Percentiles rank a stretch among this genome's conserved stretches.
These are phyloP conservation scores for Caenorhabditis drosophilae DNA, from an alignment of 2,888 invertebrate genomes.

Conservation along the genomic window DNA sequence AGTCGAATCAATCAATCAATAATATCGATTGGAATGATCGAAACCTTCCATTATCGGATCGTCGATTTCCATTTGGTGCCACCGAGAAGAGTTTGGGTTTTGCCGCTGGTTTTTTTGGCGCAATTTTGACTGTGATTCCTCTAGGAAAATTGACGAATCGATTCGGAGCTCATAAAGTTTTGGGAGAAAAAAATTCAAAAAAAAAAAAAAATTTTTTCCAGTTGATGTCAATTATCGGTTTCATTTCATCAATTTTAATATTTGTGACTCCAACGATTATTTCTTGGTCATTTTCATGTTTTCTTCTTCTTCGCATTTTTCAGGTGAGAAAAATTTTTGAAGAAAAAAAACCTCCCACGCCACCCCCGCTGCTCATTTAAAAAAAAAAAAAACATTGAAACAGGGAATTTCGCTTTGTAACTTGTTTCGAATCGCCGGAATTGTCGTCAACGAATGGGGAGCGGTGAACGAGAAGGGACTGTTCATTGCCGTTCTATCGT, in stretches of 20 bases:
- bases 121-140: constrained; percentile 48
- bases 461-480: constrained; percentile 48
- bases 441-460: constrained; percentile 55
- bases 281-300: constrained; percentile 38
- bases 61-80: constrained; percentile 44
- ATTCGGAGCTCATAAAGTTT: constrained; percentile 44
- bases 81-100: constrained; percentile 46
- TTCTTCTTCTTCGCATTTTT: constrained; percentile 38
- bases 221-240: constrained; percentile 42
- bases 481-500: constrained; percentile 53
- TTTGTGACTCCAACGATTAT: constrained; percentile 37
- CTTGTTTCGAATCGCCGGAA: constrained; percentile 55
- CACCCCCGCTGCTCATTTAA: too few relatives aligned
- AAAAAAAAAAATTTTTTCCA: constrained; percentile 4
- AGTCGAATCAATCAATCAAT: constrained; percentile 14
- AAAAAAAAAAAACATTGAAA: too few relatives aligned
- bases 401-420: constrained; percentile 55
- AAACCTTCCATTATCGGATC: constrained; percentile 41
- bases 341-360: too few relatives aligned
- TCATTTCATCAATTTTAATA: constrained; percentile 33
- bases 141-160: constrained; percentile 30
- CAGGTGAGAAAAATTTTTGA: too few relatives aligned
- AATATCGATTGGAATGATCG: constrained; percentile 45
- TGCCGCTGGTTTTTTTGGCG: constrained; percentile 46
- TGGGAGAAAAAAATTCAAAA: neutral